Conservation (phyloP, 2,888 invertebrate species). For the Polylopha cassiicola region DNA sequence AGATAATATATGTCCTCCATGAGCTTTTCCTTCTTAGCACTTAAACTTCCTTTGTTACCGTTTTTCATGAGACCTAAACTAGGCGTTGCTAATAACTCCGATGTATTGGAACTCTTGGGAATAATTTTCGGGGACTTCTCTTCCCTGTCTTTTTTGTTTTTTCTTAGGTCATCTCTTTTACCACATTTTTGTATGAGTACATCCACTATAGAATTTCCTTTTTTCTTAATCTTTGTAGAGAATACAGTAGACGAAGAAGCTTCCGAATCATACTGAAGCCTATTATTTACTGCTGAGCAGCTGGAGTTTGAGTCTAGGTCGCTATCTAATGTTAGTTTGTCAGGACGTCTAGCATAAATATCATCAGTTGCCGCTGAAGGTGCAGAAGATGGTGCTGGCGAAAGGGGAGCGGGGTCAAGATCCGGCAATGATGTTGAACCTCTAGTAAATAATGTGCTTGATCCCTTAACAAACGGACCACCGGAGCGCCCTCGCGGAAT, state of each 20-base stretch:
- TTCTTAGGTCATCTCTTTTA: conserved; percentile 73
- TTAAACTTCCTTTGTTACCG: conserved; percentile 57
- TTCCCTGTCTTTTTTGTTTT: conserved; percentile 73
- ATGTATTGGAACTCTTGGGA: conserved; percentile 71
- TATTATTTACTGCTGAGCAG: conserved; percentile 72
- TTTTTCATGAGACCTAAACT: conserved; percentile 71
- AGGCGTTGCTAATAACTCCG: conserved; percentile 81
- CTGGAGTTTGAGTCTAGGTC: conserved; percentile 83
- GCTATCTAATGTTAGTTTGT: conserved; percentile 76
- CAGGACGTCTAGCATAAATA: conserved; percentile 60
- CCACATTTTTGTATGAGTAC: conserved; percentile 82
- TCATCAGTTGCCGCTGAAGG: conserved; percentile 79
- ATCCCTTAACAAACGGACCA: conserved; percentile 62
- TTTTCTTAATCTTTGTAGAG: conserved; percentile 73
- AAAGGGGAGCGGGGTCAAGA: conserved; percentile 83
- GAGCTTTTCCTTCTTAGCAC: conserved; percentile 65
- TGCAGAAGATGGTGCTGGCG: conserved; percentile 81
- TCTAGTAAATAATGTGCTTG: conserved; percentile 71
- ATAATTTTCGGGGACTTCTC: conserved; percentile 74
- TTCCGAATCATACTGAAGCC: conserved; percentile 81
- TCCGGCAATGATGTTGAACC: conserved; percentile 87
- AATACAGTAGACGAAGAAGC: conserved; percentile 82
- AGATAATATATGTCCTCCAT: conserved; percentile 78
- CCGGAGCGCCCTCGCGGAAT: conserved; percentile 82
- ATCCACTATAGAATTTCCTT: conserved; percentile 79